phyloP scores from a whole-genome alignment of 2,113 vertebrate genomes.

The Leucopsar rothschildi region DNA sequence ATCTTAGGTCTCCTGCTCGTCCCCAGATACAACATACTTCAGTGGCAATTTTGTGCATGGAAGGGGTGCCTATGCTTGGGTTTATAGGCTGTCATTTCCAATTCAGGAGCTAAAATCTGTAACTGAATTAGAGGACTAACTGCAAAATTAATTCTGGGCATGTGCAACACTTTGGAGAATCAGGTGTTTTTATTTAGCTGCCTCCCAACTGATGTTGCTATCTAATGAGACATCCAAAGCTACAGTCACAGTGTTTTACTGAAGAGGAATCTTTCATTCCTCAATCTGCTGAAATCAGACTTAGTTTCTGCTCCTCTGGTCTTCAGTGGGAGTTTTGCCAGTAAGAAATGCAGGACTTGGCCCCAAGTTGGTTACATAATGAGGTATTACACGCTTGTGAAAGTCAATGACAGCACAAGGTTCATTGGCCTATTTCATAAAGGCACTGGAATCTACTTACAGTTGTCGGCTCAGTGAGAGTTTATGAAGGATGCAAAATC shows the following conservation, averaged over 20 bases:
- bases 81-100: background rate
- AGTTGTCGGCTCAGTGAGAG: conserved; percentile 61
- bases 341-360: conserved; percentile 40
- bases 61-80: background rate
- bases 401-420: conserved; percentile 72
- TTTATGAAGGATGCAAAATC: conserved; percentile 73
- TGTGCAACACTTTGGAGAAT: background rate
- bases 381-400: conserved; percentile 67
- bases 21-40: background rate
- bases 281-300: background rate
- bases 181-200: conserved; percentile 24
- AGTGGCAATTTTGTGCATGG: background rate
- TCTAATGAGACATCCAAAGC: background rate
- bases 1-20: background rate
- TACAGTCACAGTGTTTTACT: background rate
- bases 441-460: conserved; percentile 66
- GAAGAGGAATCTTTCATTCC: background rate
- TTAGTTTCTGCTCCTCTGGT: background rate
- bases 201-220: background rate
- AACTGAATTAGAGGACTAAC: background rate
- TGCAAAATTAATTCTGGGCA: background rate
- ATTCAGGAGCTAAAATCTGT: background rate
- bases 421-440: conserved; percentile 71
- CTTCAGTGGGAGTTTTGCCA: conserved; percentile 31
- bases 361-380: conserved; percentile 66